Conservation (phyloP, 2,797 vertebrate genomes). For the Pantherophis alleghaniensis region DNA sequence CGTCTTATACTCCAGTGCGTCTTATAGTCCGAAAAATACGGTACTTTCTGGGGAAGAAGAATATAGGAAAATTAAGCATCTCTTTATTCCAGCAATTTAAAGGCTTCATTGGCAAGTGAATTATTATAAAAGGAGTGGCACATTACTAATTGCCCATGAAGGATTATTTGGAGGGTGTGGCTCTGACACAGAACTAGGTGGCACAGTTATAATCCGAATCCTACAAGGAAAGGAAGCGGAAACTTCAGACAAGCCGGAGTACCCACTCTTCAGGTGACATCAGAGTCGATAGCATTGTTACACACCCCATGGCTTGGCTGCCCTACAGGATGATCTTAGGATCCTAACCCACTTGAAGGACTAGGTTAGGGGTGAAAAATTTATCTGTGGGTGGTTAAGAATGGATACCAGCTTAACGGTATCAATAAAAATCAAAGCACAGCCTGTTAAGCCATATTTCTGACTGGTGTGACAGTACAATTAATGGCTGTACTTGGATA, state of each 20-base stretch:
- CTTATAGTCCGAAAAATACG: too few species aligned
- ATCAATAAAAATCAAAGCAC: neutral
- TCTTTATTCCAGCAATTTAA: neutral
- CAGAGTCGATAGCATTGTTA: too few species aligned
- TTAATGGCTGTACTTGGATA: neutral
- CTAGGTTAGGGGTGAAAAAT: neutral
- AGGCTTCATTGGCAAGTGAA: neutral
- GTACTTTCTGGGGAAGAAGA: neutral
- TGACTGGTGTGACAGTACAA: neutral
- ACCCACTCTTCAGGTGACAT: neutral
- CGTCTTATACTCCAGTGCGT: too few species aligned
- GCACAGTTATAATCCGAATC: neutral
- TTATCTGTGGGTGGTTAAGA: neutral
- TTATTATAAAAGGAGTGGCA: slow-evolving; percentile 14
- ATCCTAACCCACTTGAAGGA: neutral
- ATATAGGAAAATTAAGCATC: neutral
- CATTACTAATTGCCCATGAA: neutral
- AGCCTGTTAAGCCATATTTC: too few species aligned
- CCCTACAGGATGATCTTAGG: neutral
- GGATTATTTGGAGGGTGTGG: slow-evolving; percentile 7
- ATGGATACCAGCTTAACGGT: neutral
- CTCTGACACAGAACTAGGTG: neutral
- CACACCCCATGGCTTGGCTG: too few species aligned
- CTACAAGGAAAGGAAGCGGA: neutral
- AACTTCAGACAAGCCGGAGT: neutral